phyloP scores from a whole-genome alignment of 2,888 invertebrate genomes.

The Leptarthrus brevirostris region DNA sequence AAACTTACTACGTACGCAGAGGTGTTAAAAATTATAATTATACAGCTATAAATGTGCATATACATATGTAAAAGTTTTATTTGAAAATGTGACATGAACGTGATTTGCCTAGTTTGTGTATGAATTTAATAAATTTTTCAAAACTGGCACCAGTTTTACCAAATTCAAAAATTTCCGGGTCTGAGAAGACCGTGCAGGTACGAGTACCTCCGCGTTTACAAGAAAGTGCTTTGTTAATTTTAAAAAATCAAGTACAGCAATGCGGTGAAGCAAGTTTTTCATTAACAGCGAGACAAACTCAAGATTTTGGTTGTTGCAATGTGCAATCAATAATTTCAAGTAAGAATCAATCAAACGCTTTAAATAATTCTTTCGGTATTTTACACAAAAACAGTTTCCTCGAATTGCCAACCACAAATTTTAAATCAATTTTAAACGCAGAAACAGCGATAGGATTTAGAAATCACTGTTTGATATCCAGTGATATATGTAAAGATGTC shows the following conservation, averaged over 20 bases:
- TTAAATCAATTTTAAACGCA: neutral
- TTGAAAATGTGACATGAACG: neutral
- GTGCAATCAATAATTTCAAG: constrained; percentile 47
- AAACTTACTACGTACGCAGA: too few relatives aligned
- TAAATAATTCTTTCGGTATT: constrained; percentile 20
- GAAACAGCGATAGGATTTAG: too few relatives aligned
- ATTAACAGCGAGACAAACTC: neutral
- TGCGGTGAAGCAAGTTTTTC: neutral
- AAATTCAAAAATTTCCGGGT: constrained; percentile 61
- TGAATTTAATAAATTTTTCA: constrained; percentile 46
- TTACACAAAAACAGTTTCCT: neutral
- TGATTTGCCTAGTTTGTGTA: neutral
- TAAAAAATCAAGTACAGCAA: constrained; percentile 52
- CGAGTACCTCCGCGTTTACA: constrained; percentile 50
- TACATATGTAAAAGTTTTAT: too few relatives aligned
- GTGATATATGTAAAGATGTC: neutral
- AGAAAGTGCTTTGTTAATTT: constrained; percentile 49
- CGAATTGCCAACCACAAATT: constrained; percentile 1
- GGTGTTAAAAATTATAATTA: too few relatives aligned
- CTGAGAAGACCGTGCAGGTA: constrained; percentile 59
- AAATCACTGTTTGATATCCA: neutral
- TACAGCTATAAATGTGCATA: too few relatives aligned
- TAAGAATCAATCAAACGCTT: constrained; percentile 35
- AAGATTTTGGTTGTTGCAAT: neutral
- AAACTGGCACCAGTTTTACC: constrained; percentile 67